Evolutionary conservation across 2,113 vertebrate genomes (phyloP).

Genomic region (Upupa epops): DNA sequence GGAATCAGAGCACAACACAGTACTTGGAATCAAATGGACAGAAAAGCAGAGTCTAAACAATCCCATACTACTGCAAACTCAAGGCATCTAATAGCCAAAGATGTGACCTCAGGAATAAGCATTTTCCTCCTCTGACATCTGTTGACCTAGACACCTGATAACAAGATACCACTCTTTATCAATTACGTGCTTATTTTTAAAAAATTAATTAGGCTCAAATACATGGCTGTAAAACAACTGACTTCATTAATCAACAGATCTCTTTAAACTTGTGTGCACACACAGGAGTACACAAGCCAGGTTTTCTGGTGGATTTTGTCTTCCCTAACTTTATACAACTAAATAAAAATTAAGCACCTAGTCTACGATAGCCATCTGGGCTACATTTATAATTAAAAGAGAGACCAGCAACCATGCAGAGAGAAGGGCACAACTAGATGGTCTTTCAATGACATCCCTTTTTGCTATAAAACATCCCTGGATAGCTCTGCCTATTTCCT

Average conservation of each 20-base stretch:
- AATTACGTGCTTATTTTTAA: neutral
- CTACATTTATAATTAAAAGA: neutral
- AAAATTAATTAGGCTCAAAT: neutral
- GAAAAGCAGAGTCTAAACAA: neutral
- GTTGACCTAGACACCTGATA: neutral
- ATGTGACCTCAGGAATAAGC: neutral
- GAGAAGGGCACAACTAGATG: neutral
- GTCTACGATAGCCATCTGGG: neutral
- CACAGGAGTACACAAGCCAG: neutral
- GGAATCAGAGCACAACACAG: neutral
- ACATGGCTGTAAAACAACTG: neutral
- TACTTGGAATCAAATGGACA: neutral
- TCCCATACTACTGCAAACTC: neutral
- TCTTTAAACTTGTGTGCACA: neutral
- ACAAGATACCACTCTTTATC: neutral
- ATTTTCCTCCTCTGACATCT: neutral
- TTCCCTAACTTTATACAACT: neutral
- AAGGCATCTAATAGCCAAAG: neutral
- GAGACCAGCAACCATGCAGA: neutral
- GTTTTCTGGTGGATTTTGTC: neutral
- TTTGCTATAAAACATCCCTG: neutral
- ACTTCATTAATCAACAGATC: neutral
- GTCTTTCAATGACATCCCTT: neutral
- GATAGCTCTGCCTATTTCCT: neutral
- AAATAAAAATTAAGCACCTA: slow-evolving; percentile 8